Conservation (phyloP, 2,888 invertebrate genomes). For the Eumerus sabulonum region DNA sequence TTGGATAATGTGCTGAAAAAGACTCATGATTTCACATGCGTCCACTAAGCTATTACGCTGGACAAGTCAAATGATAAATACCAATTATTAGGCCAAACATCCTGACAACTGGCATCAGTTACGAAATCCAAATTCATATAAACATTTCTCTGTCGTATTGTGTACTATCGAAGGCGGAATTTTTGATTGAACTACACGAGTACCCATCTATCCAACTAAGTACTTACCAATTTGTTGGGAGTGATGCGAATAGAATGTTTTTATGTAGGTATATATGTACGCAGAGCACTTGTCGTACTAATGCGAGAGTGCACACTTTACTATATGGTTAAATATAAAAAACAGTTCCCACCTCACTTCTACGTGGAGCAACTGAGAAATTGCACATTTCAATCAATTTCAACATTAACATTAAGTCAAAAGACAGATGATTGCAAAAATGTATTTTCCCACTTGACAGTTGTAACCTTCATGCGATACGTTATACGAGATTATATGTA, state of each 20-base stretch:
- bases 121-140: too few species aligned
- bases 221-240: slow-evolving; percentile 33
- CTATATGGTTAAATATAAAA: slow-evolving; percentile 33
- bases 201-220: too few species aligned
- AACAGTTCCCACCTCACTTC: slow-evolving; percentile 16
- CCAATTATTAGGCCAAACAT: too few species aligned
- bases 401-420: slow-evolving; percentile 36
- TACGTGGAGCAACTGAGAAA: slow-evolving; percentile 27
- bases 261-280: neutral
- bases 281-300: slow-evolving; percentile 9
- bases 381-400: slow-evolving; percentile 30
- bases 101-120: too few species aligned
- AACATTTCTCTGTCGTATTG: too few species aligned
- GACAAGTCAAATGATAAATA: too few species aligned
- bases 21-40: slow-evolving; percentile 28
- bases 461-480: slow-evolving; percentile 50
- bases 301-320: slow-evolving; percentile 8
- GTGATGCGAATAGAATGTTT: neutral
- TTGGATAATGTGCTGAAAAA: slow-evolving; percentile 1
- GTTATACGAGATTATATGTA: slow-evolving; percentile 25
- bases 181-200: too few species aligned
- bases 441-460: slow-evolving; percentile 33
- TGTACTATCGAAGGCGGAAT: too few species aligned
- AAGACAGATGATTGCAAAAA: slow-evolving; percentile 36
- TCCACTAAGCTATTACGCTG: too few species aligned